phyloP scores from a whole-genome alignment of 2,113 vertebrate genomes.

The Chelonoidis abingdonii region DNA sequence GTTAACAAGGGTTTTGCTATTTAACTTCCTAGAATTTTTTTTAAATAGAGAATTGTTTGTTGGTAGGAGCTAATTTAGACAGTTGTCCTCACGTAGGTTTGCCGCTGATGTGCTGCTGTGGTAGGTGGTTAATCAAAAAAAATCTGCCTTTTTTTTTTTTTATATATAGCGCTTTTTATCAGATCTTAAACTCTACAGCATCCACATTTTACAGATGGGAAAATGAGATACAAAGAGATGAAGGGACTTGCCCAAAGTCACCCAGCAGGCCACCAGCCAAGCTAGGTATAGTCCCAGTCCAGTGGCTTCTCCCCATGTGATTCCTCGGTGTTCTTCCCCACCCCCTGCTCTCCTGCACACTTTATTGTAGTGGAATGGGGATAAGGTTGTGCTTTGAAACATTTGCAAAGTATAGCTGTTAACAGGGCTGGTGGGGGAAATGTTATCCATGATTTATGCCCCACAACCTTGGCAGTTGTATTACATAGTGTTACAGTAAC shows the following conservation, averaged over 20 bases:
- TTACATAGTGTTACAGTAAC: no score
- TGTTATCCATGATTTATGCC: no score
- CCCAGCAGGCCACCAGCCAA: neutral
- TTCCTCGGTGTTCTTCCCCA: neutral
- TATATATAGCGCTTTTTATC: neutral
- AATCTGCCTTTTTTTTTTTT: neutral
- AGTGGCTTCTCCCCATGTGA: neutral
- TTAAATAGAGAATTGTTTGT: neutral
- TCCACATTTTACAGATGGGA: neutral
- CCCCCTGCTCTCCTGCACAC: no score
- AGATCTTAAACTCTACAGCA: neutral
- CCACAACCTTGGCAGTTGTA: no score
- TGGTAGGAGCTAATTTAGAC: neutral
- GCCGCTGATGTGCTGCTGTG: neutral
- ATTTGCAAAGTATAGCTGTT: neutral
- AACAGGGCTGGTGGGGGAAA: no score
- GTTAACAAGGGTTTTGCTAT: neutral
- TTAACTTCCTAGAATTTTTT: neutral
- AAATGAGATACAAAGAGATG: neutral
- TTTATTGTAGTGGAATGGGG: neutral
- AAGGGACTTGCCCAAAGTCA: neutral
- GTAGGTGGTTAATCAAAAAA: neutral
- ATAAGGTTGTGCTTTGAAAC: neutral
- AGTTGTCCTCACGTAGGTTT: neutral
- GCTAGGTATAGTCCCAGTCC: neutral